Percentiles rank a stretch among this genome's conserved stretches.
phyloP scores from a whole-genome alignment of 1,140 invertebrate species.

The Pararge aegeria region DNA sequence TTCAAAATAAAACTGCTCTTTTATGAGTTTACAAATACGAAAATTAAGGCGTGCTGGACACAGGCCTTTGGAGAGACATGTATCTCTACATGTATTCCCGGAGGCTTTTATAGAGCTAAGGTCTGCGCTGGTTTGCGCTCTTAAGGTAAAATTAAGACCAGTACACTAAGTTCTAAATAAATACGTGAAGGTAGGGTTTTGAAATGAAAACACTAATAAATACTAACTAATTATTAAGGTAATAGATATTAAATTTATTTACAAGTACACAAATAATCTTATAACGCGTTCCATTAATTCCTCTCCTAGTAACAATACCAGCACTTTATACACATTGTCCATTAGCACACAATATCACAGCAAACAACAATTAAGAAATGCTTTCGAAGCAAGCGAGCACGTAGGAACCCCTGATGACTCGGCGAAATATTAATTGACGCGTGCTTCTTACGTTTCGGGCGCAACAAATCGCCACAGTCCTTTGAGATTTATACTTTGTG shows the following conservation, averaged over 20 bases:
- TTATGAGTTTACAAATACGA: too few relatives aligned
- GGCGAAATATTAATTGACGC: conserved; percentile 61
- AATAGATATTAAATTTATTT: conserved; percentile 67
- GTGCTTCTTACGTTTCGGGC: conserved; percentile 52
- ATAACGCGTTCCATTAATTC: conserved; percentile 42
- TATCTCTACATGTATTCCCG: too few relatives aligned
- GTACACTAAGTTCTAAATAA: too few relatives aligned
- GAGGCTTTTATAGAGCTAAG: too few relatives aligned
- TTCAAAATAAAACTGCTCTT: too few relatives aligned
- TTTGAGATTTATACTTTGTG: conserved; percentile 79
- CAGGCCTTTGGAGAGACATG: too few relatives aligned
- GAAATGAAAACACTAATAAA: conserved; percentile 17
- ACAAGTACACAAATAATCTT: conserved; percentile 53
- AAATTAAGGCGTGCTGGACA: too few relatives aligned
- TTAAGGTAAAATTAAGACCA: too few relatives aligned
- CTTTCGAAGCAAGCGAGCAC: conserved; percentile 54
- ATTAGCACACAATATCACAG: conserved; percentile 77
- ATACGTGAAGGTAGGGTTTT: background rate
- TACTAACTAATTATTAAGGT: conserved; percentile 18
- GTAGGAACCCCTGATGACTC: conserved; percentile 53
- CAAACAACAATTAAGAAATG: conserved; percentile 73
- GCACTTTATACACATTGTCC: conserved; percentile 56
- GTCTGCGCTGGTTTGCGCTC: too few relatives aligned
- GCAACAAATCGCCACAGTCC: conserved; percentile 52
- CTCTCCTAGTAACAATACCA: conserved; percentile 50